phyloP scores from a whole-genome alignment of 1,140 invertebrate genomes.

The Zaprionus nigranus region DNA sequence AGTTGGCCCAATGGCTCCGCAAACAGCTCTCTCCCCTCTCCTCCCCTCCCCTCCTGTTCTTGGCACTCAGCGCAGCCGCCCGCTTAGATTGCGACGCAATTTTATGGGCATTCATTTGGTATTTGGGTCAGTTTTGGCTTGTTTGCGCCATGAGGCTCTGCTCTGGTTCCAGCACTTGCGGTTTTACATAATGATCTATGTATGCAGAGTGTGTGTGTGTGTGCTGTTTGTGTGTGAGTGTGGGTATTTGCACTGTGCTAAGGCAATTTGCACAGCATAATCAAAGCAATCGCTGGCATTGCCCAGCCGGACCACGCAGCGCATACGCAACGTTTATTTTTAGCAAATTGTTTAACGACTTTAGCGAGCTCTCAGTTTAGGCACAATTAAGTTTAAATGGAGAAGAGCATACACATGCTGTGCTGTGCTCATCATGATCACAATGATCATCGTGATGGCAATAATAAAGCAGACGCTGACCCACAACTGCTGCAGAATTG shows the following conservation, averaged over 20 bases:
- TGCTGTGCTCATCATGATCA: not conserved
- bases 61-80: conserved; percentile 21
- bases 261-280: conserved; percentile 54
- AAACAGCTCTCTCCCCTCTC: not conserved
- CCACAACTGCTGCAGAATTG: conserved; percentile 17
- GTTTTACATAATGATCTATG: conserved; percentile 65
- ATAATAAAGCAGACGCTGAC: conserved; percentile 6
- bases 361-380: conserved; percentile 16
- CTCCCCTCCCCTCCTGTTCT: conserved; percentile 10
- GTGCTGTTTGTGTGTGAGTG: not conserved
- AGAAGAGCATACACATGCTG: conserved; percentile 16
- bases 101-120: conserved; percentile 80
- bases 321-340: conserved; percentile 79
- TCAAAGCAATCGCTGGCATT: conserved; percentile 38
- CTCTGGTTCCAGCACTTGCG: conserved; percentile 14
- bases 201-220: conserved; percentile 14
- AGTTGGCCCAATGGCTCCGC: conserved; percentile 7
- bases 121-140: conserved; percentile 75
- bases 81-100: conserved; percentile 39
- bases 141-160: conserved; percentile 23
- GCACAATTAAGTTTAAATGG: conserved; percentile 45
- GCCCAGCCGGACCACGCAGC: conserved; percentile 39
- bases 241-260: conserved; percentile 32
- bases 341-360: conserved; percentile 80
- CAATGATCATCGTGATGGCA: not conserved